Evolutionary conservation across 2,113 vertebrate species (phyloP).

Genomic region (Vicugna pacos): DNA sequence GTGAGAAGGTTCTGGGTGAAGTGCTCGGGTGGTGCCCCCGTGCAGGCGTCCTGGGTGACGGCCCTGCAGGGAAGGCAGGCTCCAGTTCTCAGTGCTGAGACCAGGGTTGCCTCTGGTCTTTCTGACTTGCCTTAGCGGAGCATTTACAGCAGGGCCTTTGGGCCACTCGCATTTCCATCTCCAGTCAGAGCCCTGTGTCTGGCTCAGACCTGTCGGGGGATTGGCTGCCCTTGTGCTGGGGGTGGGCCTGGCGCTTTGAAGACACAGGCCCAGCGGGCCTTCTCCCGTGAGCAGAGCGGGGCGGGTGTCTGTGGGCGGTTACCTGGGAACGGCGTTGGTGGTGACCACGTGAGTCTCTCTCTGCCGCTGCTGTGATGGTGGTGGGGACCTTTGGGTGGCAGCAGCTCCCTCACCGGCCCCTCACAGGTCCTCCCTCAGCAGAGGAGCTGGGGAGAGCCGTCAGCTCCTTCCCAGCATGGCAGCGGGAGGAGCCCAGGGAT

Average conservation of each 20-base stretch:
- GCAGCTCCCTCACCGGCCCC: neutral
- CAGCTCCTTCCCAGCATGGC: neutral
- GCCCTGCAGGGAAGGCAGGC: neutral
- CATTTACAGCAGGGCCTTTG: neutral
- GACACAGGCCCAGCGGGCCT: neutral
- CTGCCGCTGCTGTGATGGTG: no score
- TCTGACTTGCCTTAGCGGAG: neutral
- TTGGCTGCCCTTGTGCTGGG: neutral
- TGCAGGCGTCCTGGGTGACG: neutral
- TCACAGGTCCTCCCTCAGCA: neutral
- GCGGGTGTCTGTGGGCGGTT: neutral
- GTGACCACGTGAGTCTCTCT: neutral
- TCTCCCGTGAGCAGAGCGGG: neutral
- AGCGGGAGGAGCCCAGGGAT: neutral
- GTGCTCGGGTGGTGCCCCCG: neutral
- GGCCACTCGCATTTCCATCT: neutral
- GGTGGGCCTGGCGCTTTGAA: neutral
- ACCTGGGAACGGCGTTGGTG: neutral
- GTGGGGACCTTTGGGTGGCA: neutral
- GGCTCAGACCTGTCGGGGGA: neutral
- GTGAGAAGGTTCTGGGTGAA: constrained; percentile 64
- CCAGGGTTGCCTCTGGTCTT: neutral
- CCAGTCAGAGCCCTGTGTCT: neutral
- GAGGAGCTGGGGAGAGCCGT: neutral
- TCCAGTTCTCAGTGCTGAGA: neutral